Evolutionary conservation across 2,888 invertebrate genomes (phyloP).

Genomic region (Conomelus anceps): DNA sequence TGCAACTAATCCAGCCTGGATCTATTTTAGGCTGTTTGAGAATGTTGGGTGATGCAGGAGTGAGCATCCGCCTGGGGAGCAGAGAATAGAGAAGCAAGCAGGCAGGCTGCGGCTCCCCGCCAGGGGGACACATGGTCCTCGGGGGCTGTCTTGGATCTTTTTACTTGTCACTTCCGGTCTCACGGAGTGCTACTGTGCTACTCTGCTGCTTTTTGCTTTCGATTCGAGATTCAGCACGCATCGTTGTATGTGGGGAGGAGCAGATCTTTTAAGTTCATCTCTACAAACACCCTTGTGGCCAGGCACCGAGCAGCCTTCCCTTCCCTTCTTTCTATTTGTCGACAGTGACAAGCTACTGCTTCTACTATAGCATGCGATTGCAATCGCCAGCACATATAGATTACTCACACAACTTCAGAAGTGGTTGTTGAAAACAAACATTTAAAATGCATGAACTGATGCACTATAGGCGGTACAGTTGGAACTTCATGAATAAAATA

Average conservation of each 20-base stretch:
- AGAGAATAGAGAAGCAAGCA: too few relatives aligned
- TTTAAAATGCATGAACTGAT: background rate
- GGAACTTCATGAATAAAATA: background rate
- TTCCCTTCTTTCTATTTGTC: too few relatives aligned
- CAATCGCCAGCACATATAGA: background rate
- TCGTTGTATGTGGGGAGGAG: background rate
- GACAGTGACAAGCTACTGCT: background rate
- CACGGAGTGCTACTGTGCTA: background rate
- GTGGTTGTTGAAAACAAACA: background rate
- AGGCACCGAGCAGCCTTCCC: background rate
- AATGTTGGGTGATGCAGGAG: background rate
- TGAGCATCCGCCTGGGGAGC: background rate
- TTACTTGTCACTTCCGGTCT: background rate
- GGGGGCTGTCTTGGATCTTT: too few relatives aligned
- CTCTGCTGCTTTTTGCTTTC: background rate
- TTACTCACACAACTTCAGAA: background rate
- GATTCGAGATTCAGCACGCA: background rate
- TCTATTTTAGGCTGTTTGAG: background rate
- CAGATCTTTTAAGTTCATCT: background rate
- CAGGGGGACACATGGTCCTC: background rate
- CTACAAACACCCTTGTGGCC: background rate
- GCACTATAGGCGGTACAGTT: background rate
- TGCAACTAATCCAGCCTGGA: background rate
- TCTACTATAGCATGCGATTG: background rate
- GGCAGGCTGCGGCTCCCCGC: background rate